Evolutionary conservation across 35 echinoderm and acorn worm genomes (phyloP), one percentile per base, ranked within the genome.

Genomic region (Eucidaris tribuloides): DNA sequence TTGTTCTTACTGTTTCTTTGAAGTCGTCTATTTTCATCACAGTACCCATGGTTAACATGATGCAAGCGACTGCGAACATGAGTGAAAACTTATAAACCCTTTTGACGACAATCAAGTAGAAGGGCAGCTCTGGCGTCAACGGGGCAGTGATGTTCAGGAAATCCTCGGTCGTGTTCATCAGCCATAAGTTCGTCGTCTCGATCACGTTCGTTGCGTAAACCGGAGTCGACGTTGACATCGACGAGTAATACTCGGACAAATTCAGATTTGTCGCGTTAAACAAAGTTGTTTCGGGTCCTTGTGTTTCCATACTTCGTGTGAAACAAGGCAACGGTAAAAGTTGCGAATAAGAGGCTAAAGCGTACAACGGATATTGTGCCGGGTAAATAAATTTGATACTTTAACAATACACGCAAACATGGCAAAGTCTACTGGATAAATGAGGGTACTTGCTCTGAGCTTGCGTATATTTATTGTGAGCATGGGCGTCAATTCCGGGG

Each of bases 1-100:
- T n/a, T n/a, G n/a, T n/a, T n/a, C 68, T 74, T 20, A 74, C 68
- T 22, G 68, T 74, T 74, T 74, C 35, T 44, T n/a, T 74, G 17
- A 74, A 74, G n/a, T 74, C 68, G 0, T 74, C 37, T 1, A 41
- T 7, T 1, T 33, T 41, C 14, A 74, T 74, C 11, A 74, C 68
- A 41, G 68, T 40, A 0, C 68, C 68, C 68, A 74, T 74, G 6
- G 68, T 24, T n/a, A 74, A 40, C 68, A 74, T 74, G 3, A 74
- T 74, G 40, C 33, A 74, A 5, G 44, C 68, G 35, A 74, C 19
- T 0, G 41, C 22, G 28, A 44, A 33, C 1, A 40, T 74, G 0
- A 74, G 7, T 14, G 44, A 32, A 33, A 33, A 43, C 40, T 74
- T 74, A 33, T 74, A 40, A 20, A 74, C 29, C 5, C 9, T n/a